Conservation (phyloP, 2,113 vertebrate species). For the Nettapus auritus region DNA sequence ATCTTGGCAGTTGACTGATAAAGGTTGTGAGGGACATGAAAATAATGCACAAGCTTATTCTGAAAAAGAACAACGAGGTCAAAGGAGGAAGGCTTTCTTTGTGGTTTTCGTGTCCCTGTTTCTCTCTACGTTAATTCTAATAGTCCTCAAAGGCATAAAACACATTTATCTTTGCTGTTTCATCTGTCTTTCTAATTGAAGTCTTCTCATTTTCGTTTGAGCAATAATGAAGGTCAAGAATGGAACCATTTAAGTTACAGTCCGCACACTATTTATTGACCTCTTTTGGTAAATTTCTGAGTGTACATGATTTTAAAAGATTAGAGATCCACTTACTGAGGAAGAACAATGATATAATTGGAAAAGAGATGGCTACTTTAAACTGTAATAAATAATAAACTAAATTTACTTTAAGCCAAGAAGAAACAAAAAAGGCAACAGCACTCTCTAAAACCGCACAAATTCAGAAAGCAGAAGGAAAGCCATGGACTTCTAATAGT, state of each 20-base stretch:
- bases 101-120: neutral
- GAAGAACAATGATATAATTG: neutral
- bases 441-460: neutral
- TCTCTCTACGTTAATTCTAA: neutral
- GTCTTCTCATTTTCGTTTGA: neutral
- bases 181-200: neutral
- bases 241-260: neutral
- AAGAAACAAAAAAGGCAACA: neutral
- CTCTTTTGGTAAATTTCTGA: neutral
- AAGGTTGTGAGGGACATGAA: neutral
- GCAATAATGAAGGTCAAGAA: neutral
- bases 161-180: neutral
- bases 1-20: neutral
- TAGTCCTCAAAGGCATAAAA: neutral
- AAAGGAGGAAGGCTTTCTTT: neutral
- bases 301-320: neutral
- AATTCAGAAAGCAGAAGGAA: neutral
- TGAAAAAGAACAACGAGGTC: neutral
- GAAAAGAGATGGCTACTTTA: neutral
- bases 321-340: neutral
- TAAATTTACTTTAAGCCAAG: neutral
- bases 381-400: neutral
- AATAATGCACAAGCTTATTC: neutral
- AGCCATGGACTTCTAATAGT: neutral
- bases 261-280: neutral